Conservation (phyloP, 2,113 vertebrate species). For the Dolichallabes microphthalmus region DNA sequence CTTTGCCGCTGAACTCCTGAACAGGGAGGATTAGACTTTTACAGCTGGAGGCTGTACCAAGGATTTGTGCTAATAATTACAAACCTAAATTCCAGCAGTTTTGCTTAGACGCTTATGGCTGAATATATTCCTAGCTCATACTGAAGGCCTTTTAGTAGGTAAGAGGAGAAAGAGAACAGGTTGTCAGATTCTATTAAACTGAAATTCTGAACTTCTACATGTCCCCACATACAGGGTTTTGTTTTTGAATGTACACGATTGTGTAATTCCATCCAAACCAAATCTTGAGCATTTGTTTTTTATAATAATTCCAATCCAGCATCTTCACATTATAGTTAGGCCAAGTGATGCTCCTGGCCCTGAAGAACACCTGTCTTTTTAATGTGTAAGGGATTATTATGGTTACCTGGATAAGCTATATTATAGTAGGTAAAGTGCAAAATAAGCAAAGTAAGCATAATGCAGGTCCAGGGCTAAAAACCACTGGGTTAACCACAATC, state of each 20-base stretch:
- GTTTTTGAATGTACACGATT: neutral
- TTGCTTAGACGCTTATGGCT: conserved; percentile 17
- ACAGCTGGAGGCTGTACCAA: conserved; percentile 36
- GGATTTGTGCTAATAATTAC: conserved; percentile 47
- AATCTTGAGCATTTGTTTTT: neutral
- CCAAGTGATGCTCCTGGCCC: neutral
- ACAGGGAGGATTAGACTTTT: conserved; percentile 37
- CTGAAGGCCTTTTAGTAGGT: conserved; percentile 9
- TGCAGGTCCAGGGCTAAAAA: neutral
- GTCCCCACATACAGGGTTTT: neutral
- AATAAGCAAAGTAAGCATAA: neutral
- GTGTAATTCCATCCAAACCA: neutral
- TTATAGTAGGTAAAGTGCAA: neutral
- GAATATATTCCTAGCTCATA: conserved; percentile 11
- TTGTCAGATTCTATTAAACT: neutral
- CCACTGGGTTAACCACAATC: neutral
- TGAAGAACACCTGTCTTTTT: neutral
- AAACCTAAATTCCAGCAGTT: conserved; percentile 35
- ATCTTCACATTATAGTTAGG: neutral
- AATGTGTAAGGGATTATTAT: neutral
- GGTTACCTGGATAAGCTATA: neutral
- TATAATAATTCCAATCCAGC: neutral
- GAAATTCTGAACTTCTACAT: neutral
- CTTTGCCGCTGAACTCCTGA: conserved; percentile 26
- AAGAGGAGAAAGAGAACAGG: neutral